Evolutionary conservation across 2,888 invertebrate genomes (phyloP).

Genomic region (Drosophila prolongata): DNA sequence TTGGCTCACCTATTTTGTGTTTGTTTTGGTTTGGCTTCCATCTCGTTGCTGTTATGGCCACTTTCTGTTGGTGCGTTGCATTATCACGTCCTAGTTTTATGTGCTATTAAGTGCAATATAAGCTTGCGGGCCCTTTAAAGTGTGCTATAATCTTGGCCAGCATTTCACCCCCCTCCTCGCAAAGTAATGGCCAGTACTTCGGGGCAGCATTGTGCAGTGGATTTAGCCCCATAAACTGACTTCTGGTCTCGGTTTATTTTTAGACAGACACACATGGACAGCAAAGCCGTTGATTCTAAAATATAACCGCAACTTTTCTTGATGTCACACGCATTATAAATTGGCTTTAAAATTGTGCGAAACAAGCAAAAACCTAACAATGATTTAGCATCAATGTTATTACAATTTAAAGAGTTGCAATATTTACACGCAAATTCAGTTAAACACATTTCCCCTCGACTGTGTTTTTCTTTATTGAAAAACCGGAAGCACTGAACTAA

Average conservation of each 20-base stretch:
- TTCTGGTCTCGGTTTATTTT: slow-evolving; percentile 24
- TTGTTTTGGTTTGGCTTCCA: slow-evolving; percentile 25
- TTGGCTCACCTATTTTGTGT: slow-evolving; percentile 12
- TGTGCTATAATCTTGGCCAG: slow-evolving; percentile 65
- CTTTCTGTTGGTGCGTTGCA: slow-evolving; percentile 74
- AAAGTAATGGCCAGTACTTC: slow-evolving; percentile 42
- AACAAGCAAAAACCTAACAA: no score
- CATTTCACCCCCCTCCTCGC: not conserved
- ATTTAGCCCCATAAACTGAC: slow-evolving; percentile 34
- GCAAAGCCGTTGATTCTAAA: slow-evolving; percentile 12
- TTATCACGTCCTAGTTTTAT: slow-evolving; percentile 76
- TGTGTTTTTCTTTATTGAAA: not conserved
- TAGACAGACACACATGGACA: slow-evolving; percentile 17
- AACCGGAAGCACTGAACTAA: not conserved
- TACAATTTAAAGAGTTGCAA: not conserved
- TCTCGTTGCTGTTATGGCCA: slow-evolving; percentile 56
- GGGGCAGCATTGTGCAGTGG: slow-evolving; percentile 32
- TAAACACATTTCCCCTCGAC: not conserved
- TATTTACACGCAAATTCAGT: not conserved
- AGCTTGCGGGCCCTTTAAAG: slow-evolving; percentile 75
- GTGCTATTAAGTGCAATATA: slow-evolving; percentile 79
- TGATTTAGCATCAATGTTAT: not conserved
- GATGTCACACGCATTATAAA: not conserved
- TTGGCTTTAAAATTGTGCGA: not conserved
- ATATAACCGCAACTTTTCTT: slow-evolving; percentile 10